Percentiles rank a stretch among this genome's conserved stretches.
Evolutionary conservation across 2,888 invertebrate genomes (phyloP).

Genomic region (Drosophila ezoana): DNA sequence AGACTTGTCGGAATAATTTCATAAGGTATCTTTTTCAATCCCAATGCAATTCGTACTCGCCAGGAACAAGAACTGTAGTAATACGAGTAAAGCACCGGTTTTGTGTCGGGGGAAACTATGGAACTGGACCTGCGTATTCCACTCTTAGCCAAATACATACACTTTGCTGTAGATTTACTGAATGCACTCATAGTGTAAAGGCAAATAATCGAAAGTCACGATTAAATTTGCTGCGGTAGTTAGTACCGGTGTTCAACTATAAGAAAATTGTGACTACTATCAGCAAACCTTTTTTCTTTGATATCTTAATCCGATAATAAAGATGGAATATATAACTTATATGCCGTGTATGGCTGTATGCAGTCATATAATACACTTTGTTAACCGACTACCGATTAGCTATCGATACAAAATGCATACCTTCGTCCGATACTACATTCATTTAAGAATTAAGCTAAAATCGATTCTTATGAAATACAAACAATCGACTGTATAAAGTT

Average conservation of each 20-base stretch:
- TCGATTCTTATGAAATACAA: not conserved
- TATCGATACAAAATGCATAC: conserved; percentile 39
- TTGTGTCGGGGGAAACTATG: conserved; percentile 46
- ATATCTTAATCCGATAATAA: too few species aligned
- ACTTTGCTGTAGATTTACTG: not conserved
- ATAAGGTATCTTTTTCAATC: conserved; percentile 96
- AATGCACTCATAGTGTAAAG: conserved; percentile 25
- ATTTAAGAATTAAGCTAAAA: too few species aligned
- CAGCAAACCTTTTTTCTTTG: not conserved
- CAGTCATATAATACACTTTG: too few species aligned
- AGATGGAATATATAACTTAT: too few species aligned
- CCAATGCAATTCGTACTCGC: conserved; percentile 96
- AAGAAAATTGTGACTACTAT: too few species aligned
- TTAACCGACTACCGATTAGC: not conserved
- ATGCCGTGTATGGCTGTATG: too few species aligned
- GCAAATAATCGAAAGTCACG: too few species aligned
- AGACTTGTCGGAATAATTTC: conserved; percentile 94
- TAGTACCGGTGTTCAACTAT: too few species aligned
- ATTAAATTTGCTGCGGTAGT: too few species aligned
- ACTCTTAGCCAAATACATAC: not conserved
- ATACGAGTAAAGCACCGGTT: conserved; percentile 94
- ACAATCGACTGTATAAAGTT: conserved; percentile 16
- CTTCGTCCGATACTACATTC: not conserved
- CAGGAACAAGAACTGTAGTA: conserved; percentile 97
- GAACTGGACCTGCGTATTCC: conserved; percentile 4